Base-by-base conservation (phyloP, 2,797 vertebrate genomes). In the Poeciliopsis turneri region DNA sequence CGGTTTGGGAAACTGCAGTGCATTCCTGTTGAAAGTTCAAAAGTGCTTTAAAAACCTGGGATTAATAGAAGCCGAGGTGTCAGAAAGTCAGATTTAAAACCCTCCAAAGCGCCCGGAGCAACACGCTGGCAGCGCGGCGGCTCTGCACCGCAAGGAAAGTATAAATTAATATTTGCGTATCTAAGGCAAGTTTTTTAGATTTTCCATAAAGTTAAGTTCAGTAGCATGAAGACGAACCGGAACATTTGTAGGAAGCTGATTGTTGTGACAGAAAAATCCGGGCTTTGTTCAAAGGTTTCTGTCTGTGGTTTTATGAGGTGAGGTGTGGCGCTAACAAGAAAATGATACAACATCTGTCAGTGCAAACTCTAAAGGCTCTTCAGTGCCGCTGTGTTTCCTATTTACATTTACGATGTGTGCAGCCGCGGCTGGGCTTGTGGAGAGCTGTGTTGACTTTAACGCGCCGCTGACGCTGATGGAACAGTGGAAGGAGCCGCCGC, bases 401-500 rank as follows among this genome's bases (percentile, higher is more conserved):
- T 80, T 81, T 79, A 78, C 78, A 78, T 82, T 78, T 76, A 76
- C 84, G 81, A 75, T 73, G 74, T 82, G 51, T 36, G 55, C 66
- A 78, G 78, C 55, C 0, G 0, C 2, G 59, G 78, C 66, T 69
- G 59, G 49, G 43, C 68, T 84, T 75, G 46, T 74, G 33, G 75
- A 85, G 74, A 75, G 68, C 72, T 25, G 43, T 78, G 84, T 85
- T 89, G 88, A 82, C 75, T 79, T 83, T 84, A 68, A 88, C 66
- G 70, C 82, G 73, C 72, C 83, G 61, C 84, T 82, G 82, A 78
- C 51, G 33, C 51, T 25, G 5, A 78, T 53, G 36, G 46, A 36
- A 33, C 69, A 72, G 61, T 47, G 33, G 70, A 80, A 75, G 53
- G 53, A 72, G 41, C 73, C 30, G 15, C 51, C 3, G 13, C 75